A percentile compares a stretch with the other conserved stretches of the same genome.
Conservation (phyloP, 2,113 vertebrate genomes). For the Microcebus lehilahytsara region DNA sequence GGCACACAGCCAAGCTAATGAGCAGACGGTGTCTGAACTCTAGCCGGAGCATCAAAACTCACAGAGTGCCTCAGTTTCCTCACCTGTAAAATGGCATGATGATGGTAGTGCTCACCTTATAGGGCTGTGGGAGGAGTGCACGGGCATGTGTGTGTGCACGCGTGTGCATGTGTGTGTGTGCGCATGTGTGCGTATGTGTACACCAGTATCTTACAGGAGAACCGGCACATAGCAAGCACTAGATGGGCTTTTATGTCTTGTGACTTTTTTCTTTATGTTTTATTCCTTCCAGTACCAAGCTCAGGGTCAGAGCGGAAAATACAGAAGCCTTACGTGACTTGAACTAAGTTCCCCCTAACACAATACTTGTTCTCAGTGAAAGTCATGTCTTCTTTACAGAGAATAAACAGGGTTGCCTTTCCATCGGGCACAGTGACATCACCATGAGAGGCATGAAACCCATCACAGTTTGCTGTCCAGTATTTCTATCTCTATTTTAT, state of each 20-base stretch:
- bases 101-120: fast-evolving
- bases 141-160: too few species aligned
- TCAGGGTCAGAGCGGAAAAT: neutral
- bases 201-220: fast-evolving
- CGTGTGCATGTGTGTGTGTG: too few species aligned
- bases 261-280: neutral
- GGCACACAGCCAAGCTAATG: neutral
- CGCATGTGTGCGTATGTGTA: too few species aligned
- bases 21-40: neutral
- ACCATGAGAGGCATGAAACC: neutral
- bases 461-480: neutral
- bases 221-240: neutral
- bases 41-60: neutral
- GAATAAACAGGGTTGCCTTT: neutral
- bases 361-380: neutral
- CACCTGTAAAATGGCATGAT: neutral
- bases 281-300: neutral
- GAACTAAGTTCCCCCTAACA: neutral
- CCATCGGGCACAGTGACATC: too few species aligned
- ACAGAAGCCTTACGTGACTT: neutral
- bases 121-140: neutral
- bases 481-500: neutral
- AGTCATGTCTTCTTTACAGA: neutral
- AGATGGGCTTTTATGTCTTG: neutral
- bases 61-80: neutral